Evolutionary conservation across 1,140 invertebrate species (phyloP).

Genomic region (Drosophila ananassae): DNA sequence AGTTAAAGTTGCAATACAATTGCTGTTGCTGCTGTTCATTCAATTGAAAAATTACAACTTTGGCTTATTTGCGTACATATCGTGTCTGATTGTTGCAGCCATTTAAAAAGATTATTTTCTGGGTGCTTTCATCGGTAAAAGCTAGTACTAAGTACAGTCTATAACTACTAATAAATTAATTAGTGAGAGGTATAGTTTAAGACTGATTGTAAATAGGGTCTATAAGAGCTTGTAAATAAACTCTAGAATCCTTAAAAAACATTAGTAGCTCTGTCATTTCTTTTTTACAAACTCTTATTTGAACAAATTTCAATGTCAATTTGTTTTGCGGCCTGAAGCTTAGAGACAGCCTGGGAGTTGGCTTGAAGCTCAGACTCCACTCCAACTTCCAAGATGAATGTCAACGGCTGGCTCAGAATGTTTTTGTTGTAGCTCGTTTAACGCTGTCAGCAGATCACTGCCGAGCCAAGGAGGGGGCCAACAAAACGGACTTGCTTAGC

Average conservation of each 20-base stretch:
- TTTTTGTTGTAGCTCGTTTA: conserved; percentile 55
- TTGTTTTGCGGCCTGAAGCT: conserved; percentile 21
- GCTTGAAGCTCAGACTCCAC: neutral
- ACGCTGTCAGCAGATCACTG: conserved; percentile 48
- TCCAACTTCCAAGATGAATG: conserved; percentile 27
- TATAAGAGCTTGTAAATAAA: no score
- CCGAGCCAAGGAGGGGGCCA: neutral
- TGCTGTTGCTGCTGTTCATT: conserved; percentile 57
- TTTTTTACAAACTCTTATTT: neutral
- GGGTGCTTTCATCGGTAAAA: conserved; percentile 15
- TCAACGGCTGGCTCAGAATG: conserved; percentile 20
- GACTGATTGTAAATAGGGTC: no score
- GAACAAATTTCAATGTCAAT: conserved; percentile 64
- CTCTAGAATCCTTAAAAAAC: neutral
- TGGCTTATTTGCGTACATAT: conserved; percentile 76
- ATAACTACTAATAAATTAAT: conserved; percentile 6
- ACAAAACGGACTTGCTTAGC: conserved; percentile 56
- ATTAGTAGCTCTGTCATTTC: neutral
- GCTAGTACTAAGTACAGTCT: conserved; percentile 25
- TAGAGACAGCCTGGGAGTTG: conserved; percentile 44
- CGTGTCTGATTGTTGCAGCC: conserved; percentile 40
- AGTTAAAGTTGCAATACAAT: conserved; percentile 21
- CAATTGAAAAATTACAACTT: conserved; percentile 81
- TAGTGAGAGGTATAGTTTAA: neutral
- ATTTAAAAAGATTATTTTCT: conserved; percentile 12